phyloP scores from a whole-genome alignment of 2,797 vertebrate genomes.

The Anas bahamensis region DNA sequence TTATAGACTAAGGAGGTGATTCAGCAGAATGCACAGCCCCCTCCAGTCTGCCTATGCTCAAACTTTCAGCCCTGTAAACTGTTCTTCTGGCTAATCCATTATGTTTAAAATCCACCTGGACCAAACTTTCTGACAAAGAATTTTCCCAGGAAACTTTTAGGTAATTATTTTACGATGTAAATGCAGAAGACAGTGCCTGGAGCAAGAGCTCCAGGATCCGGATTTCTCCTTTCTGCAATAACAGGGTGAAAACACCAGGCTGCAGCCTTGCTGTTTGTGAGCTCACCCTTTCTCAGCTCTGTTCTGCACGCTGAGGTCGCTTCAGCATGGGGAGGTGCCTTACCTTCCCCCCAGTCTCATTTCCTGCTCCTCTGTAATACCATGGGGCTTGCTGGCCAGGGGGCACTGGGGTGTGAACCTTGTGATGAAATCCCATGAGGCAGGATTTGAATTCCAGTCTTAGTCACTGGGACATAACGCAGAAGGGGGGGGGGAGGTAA shows the following conservation, averaged over 20 bases:
- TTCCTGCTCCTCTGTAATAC: not conserved
- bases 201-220: not conserved
- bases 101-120: not conserved
- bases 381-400: not conserved
- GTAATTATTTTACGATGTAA: rapidly evolving
- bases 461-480: not conserved
- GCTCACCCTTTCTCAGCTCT: not conserved
- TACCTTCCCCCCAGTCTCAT: not conserved
- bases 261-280: not conserved
- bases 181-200: not conserved
- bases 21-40: not conserved
- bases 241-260: not conserved
- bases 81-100: not conserved
- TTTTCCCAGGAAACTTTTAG: not conserved
- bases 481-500: not conserved
- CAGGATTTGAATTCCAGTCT: not conserved
- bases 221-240: not conserved
- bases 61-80: not conserved
- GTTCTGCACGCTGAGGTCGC: not conserved
- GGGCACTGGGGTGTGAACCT: not conserved
- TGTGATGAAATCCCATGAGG: not conserved
- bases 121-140: not conserved
- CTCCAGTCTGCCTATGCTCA: not conserved
- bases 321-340: not conserved
- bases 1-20: not conserved